Base-by-base conservation (phyloP, 1,140 invertebrate genomes). In the Rhyzopertha dominica region DNA sequence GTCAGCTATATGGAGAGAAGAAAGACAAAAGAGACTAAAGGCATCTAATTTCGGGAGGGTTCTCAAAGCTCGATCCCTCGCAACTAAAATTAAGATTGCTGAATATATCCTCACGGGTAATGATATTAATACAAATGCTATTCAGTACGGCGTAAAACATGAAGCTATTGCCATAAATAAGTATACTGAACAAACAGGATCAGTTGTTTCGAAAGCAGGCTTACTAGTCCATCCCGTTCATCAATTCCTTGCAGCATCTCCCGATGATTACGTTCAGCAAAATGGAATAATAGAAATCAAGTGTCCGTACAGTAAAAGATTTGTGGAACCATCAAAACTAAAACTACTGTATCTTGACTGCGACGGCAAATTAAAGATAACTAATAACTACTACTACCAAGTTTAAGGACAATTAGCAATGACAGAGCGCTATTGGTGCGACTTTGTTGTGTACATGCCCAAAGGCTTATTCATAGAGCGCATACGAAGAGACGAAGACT, bases 361-460 rank as follows among this genome's bases (percentile, higher is more conserved):
- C 5, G 37, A 32, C 8, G 28, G 50, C 8, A 49, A 29, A 14
- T 29, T 60, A 22, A 58, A 58, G 19, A 38, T 35, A 24, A 38
- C 34, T 5, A 48, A 61, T 29, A 49, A 50, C 10, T 61, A 56
- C 41, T 59, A 59, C 36, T 59, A 55, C 49, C 58, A 62, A 37
- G 47, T 62, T 3, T 58, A 62, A 43, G 60, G 60, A 8, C 62
- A 58, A 36, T 35, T 72, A 8, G 53, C 54, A 17, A 49, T 72
- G 1, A 65, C 64, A 4, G 50, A 56, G 5, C 31, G 53, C 25
- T 34, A 51, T n/a, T 66, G 53, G 50, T 70, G 69, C 44, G 63
- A 70, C 49, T 69, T 71, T 56, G 49, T 65, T 23, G 54, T 70
- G n/a, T 71, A 59, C 59, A 66, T 64, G 1, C 44, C 51, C n/a